Base-by-base conservation (phyloP, 2,888 invertebrate species). In the Ochropacha duplaris region DNA sequence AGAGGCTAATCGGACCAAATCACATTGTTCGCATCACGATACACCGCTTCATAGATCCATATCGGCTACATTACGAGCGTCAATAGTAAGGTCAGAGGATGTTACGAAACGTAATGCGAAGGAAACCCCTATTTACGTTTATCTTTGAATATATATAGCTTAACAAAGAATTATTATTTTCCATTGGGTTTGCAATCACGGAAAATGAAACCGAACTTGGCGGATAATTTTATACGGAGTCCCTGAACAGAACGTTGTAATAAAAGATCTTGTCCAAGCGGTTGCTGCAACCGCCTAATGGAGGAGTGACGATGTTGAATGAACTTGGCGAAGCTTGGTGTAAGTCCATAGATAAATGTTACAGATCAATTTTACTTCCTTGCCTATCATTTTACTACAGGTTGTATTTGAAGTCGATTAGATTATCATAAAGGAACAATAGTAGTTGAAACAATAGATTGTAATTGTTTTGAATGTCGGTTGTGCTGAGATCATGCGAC, bases 31-130 rank as follows among this genome's bases (percentile, higher is more conserved):
- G 28, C 28, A 51, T 28, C 28, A 51, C 28, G 26, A 51, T 44
- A 44, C 44, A 44, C 44, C 44, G 44, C 44, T 44, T 22, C 26
- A 16, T 16, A 51, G 51, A 51, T 51, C 19, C 51, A 19, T 51
- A 51, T 28, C 50, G 44, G 26, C 51, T 14, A n/a, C 14, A 26
- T 28, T 51, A 51, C 51, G 28, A 16, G 28, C 26, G 11, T 69
- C 77, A 78, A 80, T 80, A 62, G 59, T 65, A 79, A 83, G 81
- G 83, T 72, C 76, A 61, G 68, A 82, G 86, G 86, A 85, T 79
- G 77, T 84, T 85, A 71, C 76, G 66, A 75, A 77, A 79, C 69
- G 68, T 69, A 69, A 67, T 71, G 51, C 26, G 12, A 31, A 51
- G 34, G 55, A 55, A 55, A 57, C 39, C 22, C 31, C 50, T 14